Conservation (phyloP, 2,797 vertebrate species). For the Gallinago solitaria region DNA sequence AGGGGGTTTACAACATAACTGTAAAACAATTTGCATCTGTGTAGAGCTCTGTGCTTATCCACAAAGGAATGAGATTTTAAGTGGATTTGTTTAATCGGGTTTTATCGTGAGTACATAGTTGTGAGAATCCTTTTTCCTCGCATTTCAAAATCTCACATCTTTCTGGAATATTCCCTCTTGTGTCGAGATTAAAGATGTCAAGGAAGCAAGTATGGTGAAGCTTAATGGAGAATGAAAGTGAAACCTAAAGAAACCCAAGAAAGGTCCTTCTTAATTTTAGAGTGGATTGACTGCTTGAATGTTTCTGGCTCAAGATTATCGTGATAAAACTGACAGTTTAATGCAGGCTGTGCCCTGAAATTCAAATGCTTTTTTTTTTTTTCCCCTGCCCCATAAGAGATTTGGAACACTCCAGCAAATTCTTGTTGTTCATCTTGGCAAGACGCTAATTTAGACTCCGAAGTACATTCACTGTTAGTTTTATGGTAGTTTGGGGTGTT, state of each 20-base stretch:
- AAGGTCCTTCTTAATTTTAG: not conserved
- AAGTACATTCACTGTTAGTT: not conserved
- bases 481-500: not conserved
- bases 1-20: slow-evolving; percentile 35
- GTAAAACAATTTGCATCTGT: slow-evolving; percentile 67
- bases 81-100: slow-evolving; percentile 66
- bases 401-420: not conserved
- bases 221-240: slow-evolving; percentile 5
- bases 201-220: not conserved
- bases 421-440: not conserved
- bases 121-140: not conserved
- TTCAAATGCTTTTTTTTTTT: not conserved
- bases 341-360: not conserved
- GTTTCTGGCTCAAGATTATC: not conserved
- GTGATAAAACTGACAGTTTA: not conserved
- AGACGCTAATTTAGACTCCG: not conserved
- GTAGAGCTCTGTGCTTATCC: slow-evolving; percentile 59
- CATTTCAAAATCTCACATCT: not conserved
- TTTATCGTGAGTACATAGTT: not conserved
- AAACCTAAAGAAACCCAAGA: not conserved
- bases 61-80: slow-evolving; percentile 63
- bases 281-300: not conserved
- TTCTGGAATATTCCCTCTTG: slow-evolving; percentile 58
- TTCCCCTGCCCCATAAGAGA: not conserved
- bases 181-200: not conserved